Evolutionary conservation across 2,797 vertebrate species (phyloP).

Genomic region (Lates japonicus): DNA sequence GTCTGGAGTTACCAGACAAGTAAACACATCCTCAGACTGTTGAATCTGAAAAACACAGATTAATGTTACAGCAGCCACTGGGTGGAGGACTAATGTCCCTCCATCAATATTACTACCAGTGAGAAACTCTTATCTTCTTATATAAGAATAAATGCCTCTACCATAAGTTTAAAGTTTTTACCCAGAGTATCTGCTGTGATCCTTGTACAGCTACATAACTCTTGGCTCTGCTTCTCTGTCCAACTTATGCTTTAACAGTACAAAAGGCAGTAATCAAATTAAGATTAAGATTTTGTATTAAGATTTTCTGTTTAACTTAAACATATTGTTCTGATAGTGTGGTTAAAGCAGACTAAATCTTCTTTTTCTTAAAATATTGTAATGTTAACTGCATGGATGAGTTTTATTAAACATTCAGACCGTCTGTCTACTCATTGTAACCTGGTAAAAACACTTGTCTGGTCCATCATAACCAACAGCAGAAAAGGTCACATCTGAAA

Average conservation of each 20-base stretch:
- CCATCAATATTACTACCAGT: too few relatives aligned
- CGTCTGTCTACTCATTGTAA: not conserved
- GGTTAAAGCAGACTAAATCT: not conserved
- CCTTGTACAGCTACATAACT: too few relatives aligned
- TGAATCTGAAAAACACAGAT: not conserved
- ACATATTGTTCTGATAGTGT: not conserved
- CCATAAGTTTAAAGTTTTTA: too few relatives aligned
- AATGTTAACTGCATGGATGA: not conserved
- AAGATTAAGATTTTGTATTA: too few relatives aligned
- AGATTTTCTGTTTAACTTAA: not conserved
- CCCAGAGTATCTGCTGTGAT: too few relatives aligned
- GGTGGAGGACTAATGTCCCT: too few relatives aligned
- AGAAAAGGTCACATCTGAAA: constrained; percentile 4
- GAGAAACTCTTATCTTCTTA: too few relatives aligned
- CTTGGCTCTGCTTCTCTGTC: too few relatives aligned
- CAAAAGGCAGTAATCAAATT: not conserved
- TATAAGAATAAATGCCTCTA: too few relatives aligned
- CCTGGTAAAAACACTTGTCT: not conserved
- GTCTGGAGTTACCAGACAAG: not conserved
- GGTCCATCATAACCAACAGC: constrained; percentile 10
- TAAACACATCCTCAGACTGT: not conserved
- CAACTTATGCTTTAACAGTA: not conserved
- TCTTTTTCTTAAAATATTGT: not conserved
- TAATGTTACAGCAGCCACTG: too few relatives aligned
- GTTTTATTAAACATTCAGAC: not conserved